Evolutionary conservation across 2,797 vertebrate species (phyloP), one percentile per base, ranked within the genome.

Genomic region (Lepilemur septentrionalis): DNA sequence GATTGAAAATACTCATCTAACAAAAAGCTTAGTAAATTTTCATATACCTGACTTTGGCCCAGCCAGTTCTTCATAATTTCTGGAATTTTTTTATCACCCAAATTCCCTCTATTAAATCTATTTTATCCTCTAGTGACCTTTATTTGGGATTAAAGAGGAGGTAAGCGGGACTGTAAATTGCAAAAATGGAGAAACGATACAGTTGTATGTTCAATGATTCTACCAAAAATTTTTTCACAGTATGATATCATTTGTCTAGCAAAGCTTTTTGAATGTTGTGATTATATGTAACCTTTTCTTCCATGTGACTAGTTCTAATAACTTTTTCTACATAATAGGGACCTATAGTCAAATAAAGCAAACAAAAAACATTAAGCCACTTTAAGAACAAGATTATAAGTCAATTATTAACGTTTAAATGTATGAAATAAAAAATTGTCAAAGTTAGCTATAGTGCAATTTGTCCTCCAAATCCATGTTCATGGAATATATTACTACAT

Each of bases 111-210:
- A n/a, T 63, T 69, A 85, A 89, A 81, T 28, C 35, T 61, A 75
- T 41, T 82, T 73, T 73, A 63, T 76, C 38, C 23, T 70, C 38
- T 63, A 84, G 65, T 48, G 55, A 84, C 15, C 13, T 88, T 88
- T 46, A 80, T 25, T 88, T 94, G 22, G 86, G 80, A 28, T 89
- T 91, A 55, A 78, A 96, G 78, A 84, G 32, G 11, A 85, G 59
- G 4, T 86, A 7, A 94, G 35, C 41, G 30, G 48, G 67, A 52
- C 35, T 7, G 0, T 67, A 65, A 55, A 79, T 6, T 88, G 10
- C 50, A 80, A 80, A 69, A 70, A 85, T 23, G 55, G 12, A 81
- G 20, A 88, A 79, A 87, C 73, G 4, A 67, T 50, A 82, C 32
- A 65, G 35, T 52, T 59, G 12, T 38, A 17, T 18, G 6, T 46